Conservation (phyloP, 2,888 invertebrate genomes). For the Pachymerium ferrugineum region DNA sequence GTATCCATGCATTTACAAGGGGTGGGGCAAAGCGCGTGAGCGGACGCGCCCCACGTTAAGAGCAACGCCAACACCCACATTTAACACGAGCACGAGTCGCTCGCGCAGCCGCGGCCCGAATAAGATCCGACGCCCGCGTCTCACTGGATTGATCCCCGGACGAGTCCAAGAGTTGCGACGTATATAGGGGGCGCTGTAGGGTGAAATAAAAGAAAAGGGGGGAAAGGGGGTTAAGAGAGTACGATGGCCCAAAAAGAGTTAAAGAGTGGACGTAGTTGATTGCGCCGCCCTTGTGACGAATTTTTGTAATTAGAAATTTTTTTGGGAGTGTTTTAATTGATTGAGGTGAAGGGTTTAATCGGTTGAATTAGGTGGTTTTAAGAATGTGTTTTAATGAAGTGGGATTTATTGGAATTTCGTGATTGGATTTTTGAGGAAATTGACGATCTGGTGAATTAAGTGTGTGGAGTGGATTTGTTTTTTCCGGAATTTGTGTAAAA, state of each 20-base stretch:
- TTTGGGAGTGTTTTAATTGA: no score
- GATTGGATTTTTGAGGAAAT: no score
- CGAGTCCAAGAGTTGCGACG: neutral
- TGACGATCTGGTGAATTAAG: no score
- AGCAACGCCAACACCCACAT: neutral
- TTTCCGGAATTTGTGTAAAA: no score
- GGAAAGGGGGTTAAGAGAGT: conserved; percentile 1
- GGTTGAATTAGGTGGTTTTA: no score
- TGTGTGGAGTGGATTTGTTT: no score
- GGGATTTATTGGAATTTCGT: no score
- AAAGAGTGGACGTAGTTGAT: neutral
- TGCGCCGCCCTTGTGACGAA: neutral
- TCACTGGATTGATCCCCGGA: conserved; percentile 22
- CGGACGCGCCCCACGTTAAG: neutral
- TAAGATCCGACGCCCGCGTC: neutral
- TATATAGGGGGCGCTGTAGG: neutral
- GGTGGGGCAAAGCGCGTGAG: conserved; percentile 7
- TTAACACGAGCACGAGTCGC: conserved; percentile 19
- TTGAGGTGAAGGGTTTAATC: no score
- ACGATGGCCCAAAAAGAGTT: neutral
- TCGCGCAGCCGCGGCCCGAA: conserved; percentile 25
- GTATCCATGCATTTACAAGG: neutral
- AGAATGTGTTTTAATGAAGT: no score
- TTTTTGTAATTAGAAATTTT: neutral
- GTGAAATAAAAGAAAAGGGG: no score